Conservation (phyloP, 2,797 vertebrate genomes). For the Mus spretus region DNA sequence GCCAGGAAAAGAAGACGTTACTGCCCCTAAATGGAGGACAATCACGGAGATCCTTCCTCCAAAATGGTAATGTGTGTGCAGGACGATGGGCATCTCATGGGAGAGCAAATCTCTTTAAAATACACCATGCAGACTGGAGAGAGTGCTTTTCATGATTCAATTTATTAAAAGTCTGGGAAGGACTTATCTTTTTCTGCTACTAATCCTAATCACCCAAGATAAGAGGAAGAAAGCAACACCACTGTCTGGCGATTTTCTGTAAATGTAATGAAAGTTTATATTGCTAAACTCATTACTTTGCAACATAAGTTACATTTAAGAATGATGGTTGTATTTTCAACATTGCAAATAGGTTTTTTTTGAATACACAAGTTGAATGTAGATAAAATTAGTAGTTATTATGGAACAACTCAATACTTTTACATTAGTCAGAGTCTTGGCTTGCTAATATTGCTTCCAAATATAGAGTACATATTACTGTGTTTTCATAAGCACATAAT, state of each 20-base stretch:
- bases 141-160: slow-evolving; percentile 19
- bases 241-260: slow-evolving; percentile 44
- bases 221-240: slow-evolving; percentile 46
- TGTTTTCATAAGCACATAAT: not conserved
- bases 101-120: slow-evolving; percentile 7
- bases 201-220: slow-evolving; percentile 52
- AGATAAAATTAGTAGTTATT: slow-evolving; percentile 53
- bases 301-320: slow-evolving; percentile 55
- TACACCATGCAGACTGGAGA: not conserved
- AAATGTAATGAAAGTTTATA: slow-evolving; percentile 61
- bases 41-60: slow-evolving; percentile 95
- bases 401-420: not conserved
- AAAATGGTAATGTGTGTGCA: slow-evolving; percentile 94
- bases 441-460: slow-evolving; percentile 48
- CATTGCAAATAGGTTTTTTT: slow-evolving; percentile 56
- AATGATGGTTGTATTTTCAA: slow-evolving; percentile 60
- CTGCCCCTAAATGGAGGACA: slow-evolving; percentile 97
- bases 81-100: not conserved
- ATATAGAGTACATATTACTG: slow-evolving; percentile 38
- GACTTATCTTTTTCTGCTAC: slow-evolving; percentile 21
- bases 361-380: slow-evolving; percentile 36
- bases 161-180: slow-evolving; percentile 20
- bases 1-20: slow-evolving; percentile 97
- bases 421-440: slow-evolving; percentile 39
- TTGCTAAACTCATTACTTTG: slow-evolving; percentile 69